Percentiles rank a stretch among this genome's conserved stretches.
These are phyloP conservation scores for Lysandra bellargus DNA, from an alignment of 2,888 invertebrate species.

Conservation along the genomic window DNA sequence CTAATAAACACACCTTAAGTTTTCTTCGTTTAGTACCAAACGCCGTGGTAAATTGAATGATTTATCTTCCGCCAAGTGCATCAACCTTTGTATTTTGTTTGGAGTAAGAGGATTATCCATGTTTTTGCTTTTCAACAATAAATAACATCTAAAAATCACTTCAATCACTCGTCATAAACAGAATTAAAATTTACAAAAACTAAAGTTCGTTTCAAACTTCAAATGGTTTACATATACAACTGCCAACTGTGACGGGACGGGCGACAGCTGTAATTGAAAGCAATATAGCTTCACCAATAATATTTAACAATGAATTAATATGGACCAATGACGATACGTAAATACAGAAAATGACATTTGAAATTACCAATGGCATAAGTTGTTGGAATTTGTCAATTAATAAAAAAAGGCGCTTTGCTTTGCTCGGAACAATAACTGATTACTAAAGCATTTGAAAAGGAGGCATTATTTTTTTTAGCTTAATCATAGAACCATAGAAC, in stretches of 20 bases:
- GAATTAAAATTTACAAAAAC: conserved; percentile 19
- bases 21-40: conserved; percentile 50
- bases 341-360: neutral
- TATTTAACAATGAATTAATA: neutral
- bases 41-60: conserved; percentile 55
- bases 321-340: neutral
- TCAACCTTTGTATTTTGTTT: conserved; percentile 65
- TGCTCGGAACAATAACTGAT: too few species aligned
- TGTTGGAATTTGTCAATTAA: neutral
- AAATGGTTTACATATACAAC: neutral
- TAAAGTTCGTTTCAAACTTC: neutral
- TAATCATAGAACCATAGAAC: neutral
- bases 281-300: neutral
- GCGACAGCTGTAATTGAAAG: neutral
- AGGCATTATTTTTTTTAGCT: neutral
- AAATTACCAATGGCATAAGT: neutral
- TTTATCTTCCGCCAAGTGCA: conserved; percentile 67
- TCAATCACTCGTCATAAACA: conserved; percentile 18
- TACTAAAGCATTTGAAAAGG: too few species aligned
- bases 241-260: neutral
- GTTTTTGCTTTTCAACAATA: conserved; percentile 32
- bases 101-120: conserved; percentile 72
- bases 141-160: conserved; percentile 28
- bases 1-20: conserved; percentile 47
- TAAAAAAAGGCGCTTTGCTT: neutral